Evolutionary conservation across 2,113 vertebrate species (phyloP).

Genomic region (Azemiops feae): DNA sequence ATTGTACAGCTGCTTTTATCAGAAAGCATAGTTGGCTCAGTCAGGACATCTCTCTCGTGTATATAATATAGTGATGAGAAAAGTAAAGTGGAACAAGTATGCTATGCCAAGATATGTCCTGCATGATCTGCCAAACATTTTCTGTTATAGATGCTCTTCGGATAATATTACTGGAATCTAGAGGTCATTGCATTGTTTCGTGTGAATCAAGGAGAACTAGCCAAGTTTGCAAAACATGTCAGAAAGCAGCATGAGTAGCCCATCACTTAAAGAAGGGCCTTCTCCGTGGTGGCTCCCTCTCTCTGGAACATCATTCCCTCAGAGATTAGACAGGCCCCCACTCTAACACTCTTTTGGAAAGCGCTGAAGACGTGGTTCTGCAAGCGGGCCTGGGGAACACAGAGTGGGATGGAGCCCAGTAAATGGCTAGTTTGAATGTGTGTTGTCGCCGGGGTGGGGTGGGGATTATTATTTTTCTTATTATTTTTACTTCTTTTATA

Average conservation of each 20-base stretch:
- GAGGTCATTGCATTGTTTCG: accelerated
- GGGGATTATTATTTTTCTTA: too few species aligned
- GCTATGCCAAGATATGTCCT: background rate
- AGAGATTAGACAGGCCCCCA: too few species aligned
- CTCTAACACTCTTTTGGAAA: too few species aligned
- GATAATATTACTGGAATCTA: background rate
- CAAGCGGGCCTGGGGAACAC: too few species aligned
- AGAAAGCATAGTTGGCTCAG: background rate
- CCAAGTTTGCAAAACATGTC: background rate
- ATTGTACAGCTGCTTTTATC: background rate
- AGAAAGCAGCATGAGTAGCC: background rate
- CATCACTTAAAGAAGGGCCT: background rate
- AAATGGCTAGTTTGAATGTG: too few species aligned
- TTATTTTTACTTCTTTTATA: too few species aligned
- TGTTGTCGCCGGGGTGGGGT: too few species aligned
- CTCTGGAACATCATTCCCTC: too few species aligned
- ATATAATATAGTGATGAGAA: background rate
- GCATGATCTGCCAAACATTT: background rate
- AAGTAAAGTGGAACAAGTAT: accelerated
- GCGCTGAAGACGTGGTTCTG: too few species aligned
- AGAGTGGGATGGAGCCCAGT: too few species aligned
- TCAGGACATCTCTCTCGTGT: background rate
- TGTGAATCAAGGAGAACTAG: background rate
- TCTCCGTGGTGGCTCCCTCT: too few species aligned
- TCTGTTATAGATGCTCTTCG: background rate